Evolutionary conservation across 2,113 vertebrate species (phyloP).

Genomic region (Rhynchopsitta pachyrhyncha): DNA sequence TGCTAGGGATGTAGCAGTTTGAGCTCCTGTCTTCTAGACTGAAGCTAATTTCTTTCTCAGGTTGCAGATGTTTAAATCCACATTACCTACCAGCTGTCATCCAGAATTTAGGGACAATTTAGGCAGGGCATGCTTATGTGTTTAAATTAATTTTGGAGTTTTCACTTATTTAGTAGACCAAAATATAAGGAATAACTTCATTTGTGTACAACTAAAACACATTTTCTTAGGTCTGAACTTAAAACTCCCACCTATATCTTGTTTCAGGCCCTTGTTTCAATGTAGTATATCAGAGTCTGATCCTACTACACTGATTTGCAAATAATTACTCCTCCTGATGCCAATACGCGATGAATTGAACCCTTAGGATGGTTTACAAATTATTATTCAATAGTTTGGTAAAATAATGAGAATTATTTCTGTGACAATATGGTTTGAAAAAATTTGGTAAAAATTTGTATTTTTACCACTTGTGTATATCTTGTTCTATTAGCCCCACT

Average conservation of each 20-base stretch:
- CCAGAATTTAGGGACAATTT: not conserved
- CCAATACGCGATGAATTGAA: not conserved
- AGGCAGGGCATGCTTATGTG: not conserved
- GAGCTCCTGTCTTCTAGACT: not conserved
- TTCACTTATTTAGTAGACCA: not conserved
- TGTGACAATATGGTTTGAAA: not conserved
- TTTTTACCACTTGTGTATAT: not conserved
- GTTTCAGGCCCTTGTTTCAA: not conserved
- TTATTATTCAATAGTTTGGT: not conserved
- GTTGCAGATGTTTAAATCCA: not conserved
- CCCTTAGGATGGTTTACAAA: not conserved
- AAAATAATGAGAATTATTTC: not conserved
- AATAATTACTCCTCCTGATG: not conserved
- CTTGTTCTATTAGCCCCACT: not conserved
- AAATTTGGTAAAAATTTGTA: not conserved
- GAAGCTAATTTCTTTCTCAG: not conserved
- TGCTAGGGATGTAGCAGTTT: not conserved
- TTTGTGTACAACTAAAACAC: not conserved
- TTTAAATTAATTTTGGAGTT: not conserved
- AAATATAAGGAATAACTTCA: fast-evolving
- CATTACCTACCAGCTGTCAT: not conserved
- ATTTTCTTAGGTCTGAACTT: not conserved
- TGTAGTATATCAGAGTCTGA: not conserved
- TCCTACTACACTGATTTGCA: not conserved
- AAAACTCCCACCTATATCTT: not conserved